Base-by-base conservation (phyloP, 2,888 invertebrate species). In the Erebia epiphron region DNA sequence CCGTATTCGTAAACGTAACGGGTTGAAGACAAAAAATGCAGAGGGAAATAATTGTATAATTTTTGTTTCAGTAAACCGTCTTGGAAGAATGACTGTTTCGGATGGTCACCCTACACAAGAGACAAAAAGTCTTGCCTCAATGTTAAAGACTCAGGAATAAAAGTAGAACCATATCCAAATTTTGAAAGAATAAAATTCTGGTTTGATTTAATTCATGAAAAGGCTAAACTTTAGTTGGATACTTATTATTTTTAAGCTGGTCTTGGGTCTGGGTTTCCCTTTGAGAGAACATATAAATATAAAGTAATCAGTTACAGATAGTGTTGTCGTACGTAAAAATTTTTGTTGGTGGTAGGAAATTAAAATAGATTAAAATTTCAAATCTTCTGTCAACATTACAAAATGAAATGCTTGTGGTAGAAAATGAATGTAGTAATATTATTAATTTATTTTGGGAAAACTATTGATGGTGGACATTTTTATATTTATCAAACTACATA, bases 31-130 rank as follows among this genome's bases (percentile, higher is more conserved):
- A 7, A 35, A 35, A 35, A 35, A 35, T 46, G 13, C 46, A 46
- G 13, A 46, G 46, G 13, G 46, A 13, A 46, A 3, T 46, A 46
- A 46, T 16, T 21, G 65, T 49, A 21, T 64, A 16, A 3, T 70
- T 50, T 66, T 46, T 60, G 71, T 87, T 84, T 26, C 84, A 91
- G 91, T 1, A 80, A 79, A 78, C 91, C 91, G 21, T 78, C 84
- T 11, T 87, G 89, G 86, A 71, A 73, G 0, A 75, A 79, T 16
- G 86, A 86, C 26, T 70, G 80, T 41, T 71, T 83, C 16, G 77
- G 84, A 75, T 92, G 91, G 91, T 75, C 80, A 62, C 88, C 90
- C 0, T 91, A 90, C 76, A 83, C 82, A 0, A 77, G 75, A 1
- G 54, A 75, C 1, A 76, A 79, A 0, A 85, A 80, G 26, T 74